Percentiles rank a stretch among this genome's conserved stretches.
phyloP scores from a whole-genome alignment of 2,113 vertebrate species.

The Hoplias malabaricus region DNA sequence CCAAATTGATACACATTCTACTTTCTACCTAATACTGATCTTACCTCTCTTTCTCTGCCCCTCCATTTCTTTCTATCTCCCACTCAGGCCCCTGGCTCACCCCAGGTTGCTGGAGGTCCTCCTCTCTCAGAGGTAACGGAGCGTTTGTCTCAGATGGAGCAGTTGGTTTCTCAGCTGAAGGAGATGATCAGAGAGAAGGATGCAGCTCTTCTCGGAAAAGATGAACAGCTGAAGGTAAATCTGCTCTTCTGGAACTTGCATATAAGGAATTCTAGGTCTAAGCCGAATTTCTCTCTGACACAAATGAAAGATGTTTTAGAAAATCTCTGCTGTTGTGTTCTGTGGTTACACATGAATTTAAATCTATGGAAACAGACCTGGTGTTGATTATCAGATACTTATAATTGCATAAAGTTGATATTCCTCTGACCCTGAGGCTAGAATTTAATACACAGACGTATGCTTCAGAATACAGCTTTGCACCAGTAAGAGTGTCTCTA shows the following conservation, averaged over 20 bases:
- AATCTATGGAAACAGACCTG: not conserved
- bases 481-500: not conserved
- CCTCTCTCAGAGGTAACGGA: slow-evolving; percentile 75
- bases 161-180: slow-evolving; percentile 84
- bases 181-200: slow-evolving; percentile 86
- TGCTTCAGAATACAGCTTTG: not conserved
- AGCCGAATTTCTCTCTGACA: too few relatives aligned
- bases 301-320: too few relatives aligned
- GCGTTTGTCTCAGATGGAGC: slow-evolving; percentile 78
- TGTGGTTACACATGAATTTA: too few relatives aligned
- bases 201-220: slow-evolving; percentile 73
- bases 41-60: not conserved
- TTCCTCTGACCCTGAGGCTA: not conserved
- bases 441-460: not conserved
- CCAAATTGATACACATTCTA: too few relatives aligned
- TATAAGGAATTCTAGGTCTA: not conserved
- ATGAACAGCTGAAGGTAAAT: slow-evolving; percentile 83
- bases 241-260: not conserved
- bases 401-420: not conserved
- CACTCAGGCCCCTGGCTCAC: slow-evolving; percentile 67
- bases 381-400: not conserved
- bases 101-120: slow-evolving; percentile 31
- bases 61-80: not conserved
- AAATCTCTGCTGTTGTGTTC: too few relatives aligned
- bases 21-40: too few relatives aligned